Evolutionary conservation across 2,113 vertebrate genomes (phyloP).

Genomic region (Brachypodius melanocephalos): DNA sequence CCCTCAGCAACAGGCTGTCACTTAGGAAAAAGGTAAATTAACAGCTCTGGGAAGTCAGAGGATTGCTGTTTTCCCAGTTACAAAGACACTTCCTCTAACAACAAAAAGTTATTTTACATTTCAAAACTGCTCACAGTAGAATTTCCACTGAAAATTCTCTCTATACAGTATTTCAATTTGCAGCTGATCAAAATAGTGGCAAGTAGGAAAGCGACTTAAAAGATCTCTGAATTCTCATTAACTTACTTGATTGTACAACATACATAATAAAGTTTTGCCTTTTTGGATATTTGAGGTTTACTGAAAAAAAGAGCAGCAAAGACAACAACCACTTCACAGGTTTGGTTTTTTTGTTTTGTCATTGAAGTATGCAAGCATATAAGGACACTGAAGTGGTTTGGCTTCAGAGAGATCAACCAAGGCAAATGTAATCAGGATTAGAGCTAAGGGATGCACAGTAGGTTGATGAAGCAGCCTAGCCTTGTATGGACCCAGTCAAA

Average conservation of each 20-base stretch:
- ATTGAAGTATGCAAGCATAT: conserved; percentile 45
- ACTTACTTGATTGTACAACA: background rate
- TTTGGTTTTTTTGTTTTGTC: background rate
- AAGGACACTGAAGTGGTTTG: conserved; percentile 41
- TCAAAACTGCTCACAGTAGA: background rate
- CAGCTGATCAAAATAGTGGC: background rate
- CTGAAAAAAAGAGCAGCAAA: conserved; percentile 11
- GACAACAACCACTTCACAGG: background rate
- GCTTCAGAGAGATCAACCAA: conserved; percentile 36
- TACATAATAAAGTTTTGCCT: background rate
- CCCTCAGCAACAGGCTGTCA: background rate
- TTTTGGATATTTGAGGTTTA: background rate
- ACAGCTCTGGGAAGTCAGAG: background rate
- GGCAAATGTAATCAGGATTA: conserved; percentile 61
- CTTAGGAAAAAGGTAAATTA: background rate
- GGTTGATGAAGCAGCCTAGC: background rate
- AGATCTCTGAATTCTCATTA: background rate
- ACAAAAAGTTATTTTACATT: background rate
- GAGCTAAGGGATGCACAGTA: background rate
- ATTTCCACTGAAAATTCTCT: background rate
- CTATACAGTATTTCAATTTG: background rate
- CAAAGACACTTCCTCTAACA: background rate
- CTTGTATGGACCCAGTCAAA: background rate
- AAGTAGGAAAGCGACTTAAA: background rate
- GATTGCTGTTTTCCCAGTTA: background rate